Conservation (phyloP, 2,113 vertebrate genomes). For the Bubalus kerabau region DNA sequence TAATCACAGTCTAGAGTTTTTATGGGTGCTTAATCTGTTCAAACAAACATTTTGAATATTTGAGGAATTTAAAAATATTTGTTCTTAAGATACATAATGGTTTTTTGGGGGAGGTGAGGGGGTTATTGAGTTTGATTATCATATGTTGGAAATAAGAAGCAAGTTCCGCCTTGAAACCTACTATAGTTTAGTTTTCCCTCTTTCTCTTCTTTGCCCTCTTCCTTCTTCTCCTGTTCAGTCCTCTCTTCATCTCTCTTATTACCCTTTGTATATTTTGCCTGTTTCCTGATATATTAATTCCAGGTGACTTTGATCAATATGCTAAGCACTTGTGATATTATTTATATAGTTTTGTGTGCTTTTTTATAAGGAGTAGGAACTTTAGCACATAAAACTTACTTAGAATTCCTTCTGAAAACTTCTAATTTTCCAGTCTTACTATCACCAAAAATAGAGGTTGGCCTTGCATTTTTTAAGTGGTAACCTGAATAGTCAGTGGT, state of each 20-base stretch:
- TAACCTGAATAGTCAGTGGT: constrained; percentile 13
- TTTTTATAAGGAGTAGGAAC: not conserved
- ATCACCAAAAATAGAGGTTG: not conserved
- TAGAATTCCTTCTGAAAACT: constrained; percentile 17
- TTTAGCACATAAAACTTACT: not conserved
- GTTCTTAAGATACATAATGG: not conserved
- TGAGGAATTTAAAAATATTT: not conserved
- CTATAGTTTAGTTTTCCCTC: not conserved
- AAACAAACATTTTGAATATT: not conserved
- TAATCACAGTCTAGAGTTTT: not conserved
- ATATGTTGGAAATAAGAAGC: not conserved
- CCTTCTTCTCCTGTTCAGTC: not conserved
- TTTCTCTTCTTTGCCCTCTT: not conserved
- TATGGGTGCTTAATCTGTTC: not conserved
- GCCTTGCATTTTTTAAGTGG: constrained; percentile 19
- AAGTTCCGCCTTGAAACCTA: not conserved
- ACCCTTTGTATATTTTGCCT: not conserved
- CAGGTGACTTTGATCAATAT: not conserved
- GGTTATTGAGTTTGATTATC: not conserved
- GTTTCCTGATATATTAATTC: not conserved
- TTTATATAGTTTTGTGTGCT: not conserved
- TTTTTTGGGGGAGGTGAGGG: not conserved
- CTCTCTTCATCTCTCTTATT: not conserved
- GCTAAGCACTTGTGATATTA: not conserved
- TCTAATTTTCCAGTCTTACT: not conserved